These are phyloP conservation scores for Lanius ludovicianus DNA, from an alignment of 2,113 vertebrate genomes.

Conservation along the genomic window DNA sequence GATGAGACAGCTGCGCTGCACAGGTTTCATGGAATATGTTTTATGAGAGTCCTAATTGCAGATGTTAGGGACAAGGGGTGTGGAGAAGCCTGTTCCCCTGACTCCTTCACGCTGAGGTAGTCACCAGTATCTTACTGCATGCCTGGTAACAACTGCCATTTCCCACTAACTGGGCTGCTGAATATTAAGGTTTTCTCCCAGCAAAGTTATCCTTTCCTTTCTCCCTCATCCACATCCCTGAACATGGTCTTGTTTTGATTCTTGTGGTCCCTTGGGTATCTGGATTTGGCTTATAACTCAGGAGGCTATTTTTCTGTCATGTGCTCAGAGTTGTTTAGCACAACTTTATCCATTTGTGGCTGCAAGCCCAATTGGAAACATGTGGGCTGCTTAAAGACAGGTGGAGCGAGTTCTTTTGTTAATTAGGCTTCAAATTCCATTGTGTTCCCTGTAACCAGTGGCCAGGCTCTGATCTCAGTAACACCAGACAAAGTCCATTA, in stretches of 20 bases:
- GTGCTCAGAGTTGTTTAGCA: slow-evolving; percentile 1
- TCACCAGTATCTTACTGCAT: background rate
- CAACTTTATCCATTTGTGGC: slow-evolving; percentile 38
- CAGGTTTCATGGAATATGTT: background rate
- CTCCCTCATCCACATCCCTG: background rate
- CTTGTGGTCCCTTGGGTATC: background rate
- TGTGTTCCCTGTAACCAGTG: slow-evolving; percentile 24
- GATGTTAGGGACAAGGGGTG: background rate
- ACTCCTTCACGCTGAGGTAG: background rate
- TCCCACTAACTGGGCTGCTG: background rate
- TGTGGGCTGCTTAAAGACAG: slow-evolving; percentile 23
- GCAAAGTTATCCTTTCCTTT: background rate
- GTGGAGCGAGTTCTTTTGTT: slow-evolving; percentile 48
- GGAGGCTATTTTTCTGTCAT: slow-evolving; percentile 25
- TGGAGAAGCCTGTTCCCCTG: background rate
- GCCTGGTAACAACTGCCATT: background rate
- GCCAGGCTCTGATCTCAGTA: background rate
- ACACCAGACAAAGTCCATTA: background rate
- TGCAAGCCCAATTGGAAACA: slow-evolving; percentile 55
- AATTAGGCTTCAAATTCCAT: slow-evolving; percentile 55
- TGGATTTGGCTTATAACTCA: slow-evolving; percentile 20
- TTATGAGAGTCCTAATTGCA: background rate
- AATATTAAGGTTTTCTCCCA: background rate
- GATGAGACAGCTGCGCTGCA: background rate
- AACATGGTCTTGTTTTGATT: slow-evolving; percentile 3